These are phyloP conservation scores for Archaeoteleia sp. DNA, from an alignment of 2,888 invertebrate species.

Conservation along the genomic window DNA sequence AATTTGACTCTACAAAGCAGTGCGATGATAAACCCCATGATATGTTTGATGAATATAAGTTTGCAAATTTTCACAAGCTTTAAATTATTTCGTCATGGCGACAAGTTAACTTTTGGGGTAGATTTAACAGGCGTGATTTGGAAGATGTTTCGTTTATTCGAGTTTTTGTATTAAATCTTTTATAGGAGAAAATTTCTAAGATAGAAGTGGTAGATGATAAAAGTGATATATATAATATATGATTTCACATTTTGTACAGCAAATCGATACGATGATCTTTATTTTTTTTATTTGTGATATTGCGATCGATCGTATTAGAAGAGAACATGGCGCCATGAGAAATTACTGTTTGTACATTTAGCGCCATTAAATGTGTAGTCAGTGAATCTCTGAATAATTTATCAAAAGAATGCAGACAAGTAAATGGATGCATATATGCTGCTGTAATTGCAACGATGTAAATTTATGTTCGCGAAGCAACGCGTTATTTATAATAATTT, in stretches of 20 bases:
- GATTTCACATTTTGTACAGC: slow-evolving; percentile 15
- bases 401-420: slow-evolving; percentile 14
- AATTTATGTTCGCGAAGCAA: slow-evolving; percentile 12
- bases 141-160: slow-evolving; percentile 39
- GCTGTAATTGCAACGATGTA: slow-evolving; percentile 18
- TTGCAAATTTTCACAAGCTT: too few relatives aligned
- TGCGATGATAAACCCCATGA: too few relatives aligned
- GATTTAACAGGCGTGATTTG: background rate
- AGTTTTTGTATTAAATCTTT: slow-evolving; percentile 49
- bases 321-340: slow-evolving; percentile 4
- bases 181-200: slow-evolving; percentile 40
- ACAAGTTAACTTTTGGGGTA: too few relatives aligned
- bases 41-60: too few relatives aligned
- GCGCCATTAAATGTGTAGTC: slow-evolving; percentile 26
- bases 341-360: slow-evolving; percentile 35
- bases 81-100: too few relatives aligned
- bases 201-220: slow-evolving; percentile 22
- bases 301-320: slow-evolving; percentile 10
- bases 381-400: slow-evolving; percentile 36
- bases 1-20: too few relatives aligned
- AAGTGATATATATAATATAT: slow-evolving; percentile 20
- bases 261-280: slow-evolving; percentile 7
- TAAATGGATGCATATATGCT: slow-evolving; percentile 10
- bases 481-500: slow-evolving; percentile 24
- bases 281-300: slow-evolving; percentile 10